Evolutionary conservation across 2,113 vertebrate species (phyloP), one percentile per base, ranked within the genome.

Genomic region (Platichthys stellatus): DNA sequence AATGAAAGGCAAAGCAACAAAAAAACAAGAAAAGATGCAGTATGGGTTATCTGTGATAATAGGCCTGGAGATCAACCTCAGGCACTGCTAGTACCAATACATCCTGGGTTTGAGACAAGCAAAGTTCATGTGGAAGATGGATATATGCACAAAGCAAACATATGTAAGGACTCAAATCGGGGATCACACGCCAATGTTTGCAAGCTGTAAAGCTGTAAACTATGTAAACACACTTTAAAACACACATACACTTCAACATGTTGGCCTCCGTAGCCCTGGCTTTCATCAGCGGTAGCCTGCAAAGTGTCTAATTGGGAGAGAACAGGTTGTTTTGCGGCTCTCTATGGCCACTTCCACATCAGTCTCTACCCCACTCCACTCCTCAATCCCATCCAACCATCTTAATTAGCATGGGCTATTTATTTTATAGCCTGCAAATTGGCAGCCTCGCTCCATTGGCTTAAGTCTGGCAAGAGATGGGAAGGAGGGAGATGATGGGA

Each of bases 401-500:
- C 89, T 92, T 90, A 89, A 94, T 93, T 93, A 93, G 90, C 88
- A 88, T 51, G 73, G 81, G 84, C 88, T 90, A 90, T 92, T 94
- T 93, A 85, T 91, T 92, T 93, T 90, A 92, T 91, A 81, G 89
- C 83, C 85, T 85, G 82, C 90, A 92, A 91, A 93, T 93, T 92
- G 92, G 87, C 87, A 86, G 79, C 72, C 78, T 65, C 70, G 64
- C 87, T 92, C 78, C 70, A 51, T 81, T 76, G 84, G 83, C 84
- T 69, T 76, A 78, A 76, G 83, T 85, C 83, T 90, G 80, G 79
- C 75, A 58, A 71, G 65, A 82, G 79, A 72, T 20, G 2, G 72
- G 54, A 56, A 21, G 61, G 57, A 83, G 77, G 43, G 45, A 79
- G 71, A 49, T 49, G 57, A 24, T 9, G 62, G 74, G 43, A 28